These are phyloP conservation scores for Campylorhamphus procurvoides DNA, from an alignment of 2,113 vertebrate species.

Conservation along the genomic window DNA sequence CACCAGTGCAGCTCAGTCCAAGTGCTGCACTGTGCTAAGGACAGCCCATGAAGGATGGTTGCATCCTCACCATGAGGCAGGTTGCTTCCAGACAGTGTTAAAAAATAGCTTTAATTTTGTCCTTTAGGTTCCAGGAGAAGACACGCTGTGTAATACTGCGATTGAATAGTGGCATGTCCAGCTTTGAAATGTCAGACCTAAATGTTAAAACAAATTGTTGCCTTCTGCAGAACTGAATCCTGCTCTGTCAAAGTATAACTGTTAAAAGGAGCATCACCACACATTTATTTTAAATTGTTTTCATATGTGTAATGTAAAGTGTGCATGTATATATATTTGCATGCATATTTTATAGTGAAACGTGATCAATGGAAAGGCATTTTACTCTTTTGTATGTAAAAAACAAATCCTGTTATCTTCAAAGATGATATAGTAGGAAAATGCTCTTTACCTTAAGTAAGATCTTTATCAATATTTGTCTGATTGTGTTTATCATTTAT, in stretches of 20 bases:
- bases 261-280: not conserved
- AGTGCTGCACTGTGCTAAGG: not conserved
- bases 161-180: not conserved
- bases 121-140: not conserved
- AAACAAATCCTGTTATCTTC: not conserved
- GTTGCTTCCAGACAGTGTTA: not conserved
- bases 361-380: not conserved
- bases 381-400: not conserved
- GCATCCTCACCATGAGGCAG: not conserved
- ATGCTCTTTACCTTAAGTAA: not conserved
- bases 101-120: not conserved
- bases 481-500: not conserved
- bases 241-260: not conserved
- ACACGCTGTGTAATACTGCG: not conserved
- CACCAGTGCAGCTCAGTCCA: fast-evolving
- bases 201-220: not conserved
- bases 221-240: not conserved
- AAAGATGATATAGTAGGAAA: not conserved
- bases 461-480: not conserved
- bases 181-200: not conserved
- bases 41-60: not conserved
- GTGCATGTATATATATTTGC: not conserved
- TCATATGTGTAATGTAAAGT: not conserved
- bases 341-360: not conserved
- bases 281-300: not conserved